phyloP scores from a whole-genome alignment of 2,113 vertebrate genomes.

The Tichodroma muraria region DNA sequence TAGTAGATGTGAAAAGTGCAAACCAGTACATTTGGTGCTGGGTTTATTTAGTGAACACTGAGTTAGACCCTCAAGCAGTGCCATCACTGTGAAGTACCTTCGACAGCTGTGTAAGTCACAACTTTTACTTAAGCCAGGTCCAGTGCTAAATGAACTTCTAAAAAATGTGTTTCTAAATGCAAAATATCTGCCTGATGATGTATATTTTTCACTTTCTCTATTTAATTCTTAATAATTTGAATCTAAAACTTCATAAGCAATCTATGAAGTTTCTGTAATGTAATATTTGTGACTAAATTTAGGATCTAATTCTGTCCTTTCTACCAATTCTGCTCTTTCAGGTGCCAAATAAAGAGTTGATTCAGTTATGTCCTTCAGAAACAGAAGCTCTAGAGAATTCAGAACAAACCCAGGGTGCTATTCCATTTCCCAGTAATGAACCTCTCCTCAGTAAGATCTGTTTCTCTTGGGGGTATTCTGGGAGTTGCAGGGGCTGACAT shows the following conservation, averaged over 20 bases:
- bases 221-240: neutral
- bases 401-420: conserved; percentile 62
- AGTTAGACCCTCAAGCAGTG: neutral
- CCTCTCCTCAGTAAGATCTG: conserved; percentile 73
- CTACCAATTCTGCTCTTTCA: conserved; percentile 35
- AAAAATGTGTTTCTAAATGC: neutral
- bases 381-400: conserved; percentile 67
- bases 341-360: conserved; percentile 79
- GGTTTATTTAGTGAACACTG: neutral
- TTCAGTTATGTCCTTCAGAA: conserved; percentile 71
- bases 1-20: neutral
- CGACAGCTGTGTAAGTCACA: neutral
- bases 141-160: neutral
- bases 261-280: neutral
- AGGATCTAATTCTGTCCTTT: neutral
- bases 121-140: neutral
- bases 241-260: too few relatives aligned
- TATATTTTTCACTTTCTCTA: neutral
- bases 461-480: neutral
- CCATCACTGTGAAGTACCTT: neutral
- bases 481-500: neutral
- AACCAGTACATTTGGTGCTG: neutral
- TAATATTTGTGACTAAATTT: neutral
- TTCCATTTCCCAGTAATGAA: conserved; percentile 69
- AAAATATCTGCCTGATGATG: neutral